Percentiles rank a stretch among this genome's conserved stretches.
phyloP scores from a whole-genome alignment of 2,888 invertebrate genomes.

The Drosophila pullipes region DNA sequence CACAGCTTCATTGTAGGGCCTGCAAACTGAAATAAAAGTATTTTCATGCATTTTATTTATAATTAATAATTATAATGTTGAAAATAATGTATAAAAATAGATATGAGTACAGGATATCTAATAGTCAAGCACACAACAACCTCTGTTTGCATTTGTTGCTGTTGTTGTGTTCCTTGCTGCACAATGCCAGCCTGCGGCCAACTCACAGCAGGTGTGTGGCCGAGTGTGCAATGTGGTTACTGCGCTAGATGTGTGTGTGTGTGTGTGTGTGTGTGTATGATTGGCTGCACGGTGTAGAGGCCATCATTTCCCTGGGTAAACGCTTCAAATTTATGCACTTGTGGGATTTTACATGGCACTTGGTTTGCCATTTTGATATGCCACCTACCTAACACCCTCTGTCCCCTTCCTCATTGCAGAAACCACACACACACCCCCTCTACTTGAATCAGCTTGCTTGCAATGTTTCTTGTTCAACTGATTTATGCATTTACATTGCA shows the following conservation, averaged over 20 bases:
- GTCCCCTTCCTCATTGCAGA: neutral
- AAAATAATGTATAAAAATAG: neutral
- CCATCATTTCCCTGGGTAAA: conserved; percentile 64
- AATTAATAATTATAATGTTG: neutral
- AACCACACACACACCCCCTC: too few relatives aligned
- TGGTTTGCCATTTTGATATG: conserved; percentile 36
- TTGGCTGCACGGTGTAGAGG: conserved; percentile 7
- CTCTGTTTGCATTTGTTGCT: neutral
- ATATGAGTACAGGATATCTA: neutral
- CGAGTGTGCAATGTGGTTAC: conserved; percentile 3
- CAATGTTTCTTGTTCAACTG: conserved; percentile 1
- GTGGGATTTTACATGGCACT: conserved; percentile 64
- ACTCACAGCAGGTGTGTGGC: conserved; percentile 31
- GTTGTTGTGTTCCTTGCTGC: conserved; percentile 8
- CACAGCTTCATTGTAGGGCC: fast-evolving
- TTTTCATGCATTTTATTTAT: too few relatives aligned
- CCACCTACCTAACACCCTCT: neutral
- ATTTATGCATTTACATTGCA: conserved; percentile 22
- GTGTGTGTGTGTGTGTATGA: conserved; percentile 10
- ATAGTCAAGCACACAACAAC: neutral
- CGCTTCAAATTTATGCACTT: conserved; percentile 76
- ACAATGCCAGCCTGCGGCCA: conserved; percentile 43
- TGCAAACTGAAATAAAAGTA: too few relatives aligned
- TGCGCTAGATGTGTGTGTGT: neutral
- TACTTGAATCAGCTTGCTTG: neutral